Base-by-base conservation (phyloP, 2,888 invertebrate genomes). In the Melanostoma mellinum region DNA sequence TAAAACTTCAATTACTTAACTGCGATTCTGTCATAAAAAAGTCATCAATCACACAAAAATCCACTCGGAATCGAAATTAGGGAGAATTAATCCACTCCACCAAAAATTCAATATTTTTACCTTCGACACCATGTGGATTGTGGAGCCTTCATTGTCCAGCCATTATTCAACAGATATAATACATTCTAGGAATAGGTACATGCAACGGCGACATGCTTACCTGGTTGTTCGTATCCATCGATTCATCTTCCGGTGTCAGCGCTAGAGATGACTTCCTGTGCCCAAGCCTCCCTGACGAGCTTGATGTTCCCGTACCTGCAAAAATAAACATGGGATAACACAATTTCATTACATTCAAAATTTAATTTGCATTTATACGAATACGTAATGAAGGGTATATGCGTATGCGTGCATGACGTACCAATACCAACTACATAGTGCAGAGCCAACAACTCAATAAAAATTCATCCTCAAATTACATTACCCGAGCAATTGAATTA, bases 211-310 rank as follows among this genome's bases (percentile, higher is more conserved):
- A 65, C 58, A 60, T 65, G 30, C 60, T 94, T 92, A 95, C 95
- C 92, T 94, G 92, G 91, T 94, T 91, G 90, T 93, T 92, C 89
- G 93, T 92, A 88, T 95, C 95, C 88, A 94, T 91, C 10, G 94
- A 93, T 88, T 95, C 95, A 90, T 95, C 95, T 90, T 95, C 95
- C 2, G 95, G 94, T 69, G 95, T 95, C 71, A 94, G 92, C 42
- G 94, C 94, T 71, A 95, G 92, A 32, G 95, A 95, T 86, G 94
- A 94, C 89, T 94, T 94, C 86, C 94, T 92, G 86, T 93, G 92
- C 69, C 94, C 93, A 2, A 93, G 92, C 89, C 93, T 88, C 82
- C 92, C 90, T 61, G 91, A 94, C 73, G 94, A 93, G 69, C 93
- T 93, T 67, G 90, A 90, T 86, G 90, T 90, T 76, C 90, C 90